A percentile compares a stretch with the other conserved stretches of the same genome.
Evolutionary conservation across 2,797 vertebrate genomes (phyloP).

Genomic region (Trachops cirrhosus): DNA sequence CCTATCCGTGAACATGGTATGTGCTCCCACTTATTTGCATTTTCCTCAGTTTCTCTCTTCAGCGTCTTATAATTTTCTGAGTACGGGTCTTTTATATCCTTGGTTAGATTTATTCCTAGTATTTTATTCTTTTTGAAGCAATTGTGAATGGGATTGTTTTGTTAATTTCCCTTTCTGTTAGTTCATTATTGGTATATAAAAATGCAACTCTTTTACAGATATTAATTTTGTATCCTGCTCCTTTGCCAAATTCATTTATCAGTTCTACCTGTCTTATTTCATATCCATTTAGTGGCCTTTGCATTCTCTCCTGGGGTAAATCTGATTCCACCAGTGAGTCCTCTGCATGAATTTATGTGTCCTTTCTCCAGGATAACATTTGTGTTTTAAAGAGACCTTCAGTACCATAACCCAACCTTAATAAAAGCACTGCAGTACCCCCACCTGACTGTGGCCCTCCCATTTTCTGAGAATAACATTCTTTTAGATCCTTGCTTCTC

Average conservation of each 20-base stretch:
- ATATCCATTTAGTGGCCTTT: not conserved
- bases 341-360: slow-evolving; percentile 42
- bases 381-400: not conserved
- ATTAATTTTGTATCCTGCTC: not conserved
- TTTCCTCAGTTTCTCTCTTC: not conserved
- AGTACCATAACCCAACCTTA: not conserved
- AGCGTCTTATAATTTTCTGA: not conserved
- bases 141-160: not conserved
- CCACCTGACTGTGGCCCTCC: not conserved
- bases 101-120: too few species aligned
- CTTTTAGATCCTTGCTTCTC: slow-evolving; percentile 28
- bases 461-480: not conserved
- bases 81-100: too few species aligned
- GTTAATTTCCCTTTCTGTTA: not conserved
- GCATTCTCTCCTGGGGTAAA: slow-evolving; percentile 15
- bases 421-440: not conserved
- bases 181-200: not conserved
- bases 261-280: slow-evolving; percentile 4
- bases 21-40: not conserved
- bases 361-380: not conserved
- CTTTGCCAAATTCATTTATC: not conserved
- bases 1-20: not conserved
- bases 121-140: too few species aligned
- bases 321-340: not conserved
- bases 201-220: not conserved